A percentile compares a stretch with the other conserved stretches of the same genome.
Conservation (phyloP, 2,113 vertebrate species). For the Pongo pygmaeus region DNA sequence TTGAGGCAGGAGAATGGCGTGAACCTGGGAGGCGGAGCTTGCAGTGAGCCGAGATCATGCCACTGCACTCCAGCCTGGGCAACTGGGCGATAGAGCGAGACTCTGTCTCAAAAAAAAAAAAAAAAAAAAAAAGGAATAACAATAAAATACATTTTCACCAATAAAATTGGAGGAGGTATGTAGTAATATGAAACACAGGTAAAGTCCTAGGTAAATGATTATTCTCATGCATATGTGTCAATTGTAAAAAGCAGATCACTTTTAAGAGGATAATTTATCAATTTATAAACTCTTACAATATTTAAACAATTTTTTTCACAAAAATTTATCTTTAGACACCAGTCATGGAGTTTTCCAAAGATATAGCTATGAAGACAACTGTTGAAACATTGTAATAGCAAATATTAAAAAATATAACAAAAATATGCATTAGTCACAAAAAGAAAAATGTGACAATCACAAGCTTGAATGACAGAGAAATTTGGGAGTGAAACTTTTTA, state of each 20-base stretch:
- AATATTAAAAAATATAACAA: neutral
- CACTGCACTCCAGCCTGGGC: too few species aligned
- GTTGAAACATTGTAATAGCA: neutral
- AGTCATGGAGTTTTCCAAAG: neutral
- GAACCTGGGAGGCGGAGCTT: too few species aligned
- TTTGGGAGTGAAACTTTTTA: neutral
- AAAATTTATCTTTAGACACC: neutral
- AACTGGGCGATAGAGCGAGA: too few species aligned
- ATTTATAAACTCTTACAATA: neutral
- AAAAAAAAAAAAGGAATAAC: too few species aligned
- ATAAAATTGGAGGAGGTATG: neutral
- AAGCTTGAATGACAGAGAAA: neutral
- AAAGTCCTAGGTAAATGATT: neutral
- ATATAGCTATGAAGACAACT: neutral
- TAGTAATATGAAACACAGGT: neutral
- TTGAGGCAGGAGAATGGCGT: too few species aligned
- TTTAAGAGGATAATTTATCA: neutral
- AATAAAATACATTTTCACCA: neutral
- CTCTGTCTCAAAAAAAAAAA: too few species aligned
- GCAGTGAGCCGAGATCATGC: too few species aligned
- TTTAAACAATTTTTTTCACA: neutral
- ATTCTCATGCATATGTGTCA: neutral
- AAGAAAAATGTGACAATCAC: neutral
- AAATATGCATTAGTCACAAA: neutral
- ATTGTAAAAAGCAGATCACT: neutral